Conservation (phyloP, 2,888 invertebrate genomes). For the Synanthedon vespiformis region DNA sequence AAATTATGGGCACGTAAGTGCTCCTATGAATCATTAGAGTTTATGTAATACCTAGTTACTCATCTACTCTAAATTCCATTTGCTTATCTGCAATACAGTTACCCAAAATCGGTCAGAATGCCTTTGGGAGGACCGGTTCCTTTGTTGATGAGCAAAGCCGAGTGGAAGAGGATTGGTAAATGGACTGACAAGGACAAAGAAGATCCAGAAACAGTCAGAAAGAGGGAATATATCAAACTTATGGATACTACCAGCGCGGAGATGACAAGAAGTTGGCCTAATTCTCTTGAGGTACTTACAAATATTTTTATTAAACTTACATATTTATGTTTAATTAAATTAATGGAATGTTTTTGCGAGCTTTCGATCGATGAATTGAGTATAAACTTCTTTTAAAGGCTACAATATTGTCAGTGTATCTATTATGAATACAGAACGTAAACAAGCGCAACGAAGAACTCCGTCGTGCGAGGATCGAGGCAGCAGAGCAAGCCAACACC, state of each 20-base stretch:
- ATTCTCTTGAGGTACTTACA: conserved; percentile 40
- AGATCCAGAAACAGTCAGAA: conserved; percentile 32
- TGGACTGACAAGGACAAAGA: conserved; percentile 36
- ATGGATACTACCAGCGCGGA: conserved; percentile 32
- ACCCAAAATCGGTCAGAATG: not conserved
- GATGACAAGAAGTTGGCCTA: conserved; percentile 58
- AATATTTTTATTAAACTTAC: too few relatives aligned
- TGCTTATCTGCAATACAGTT: too few relatives aligned
- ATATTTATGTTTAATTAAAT: too few relatives aligned
- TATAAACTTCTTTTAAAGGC: not conserved
- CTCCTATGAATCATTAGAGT: too few relatives aligned
- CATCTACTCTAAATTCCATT: too few relatives aligned
- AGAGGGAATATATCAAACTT: conserved; percentile 34
- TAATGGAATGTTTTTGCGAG: not conserved
- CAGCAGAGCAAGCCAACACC: conserved; percentile 43
- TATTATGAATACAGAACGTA: conserved; percentile 33
- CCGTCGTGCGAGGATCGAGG: conserved; percentile 36
- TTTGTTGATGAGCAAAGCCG: conserved; percentile 32
- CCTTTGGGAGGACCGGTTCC: conserved; percentile 15
- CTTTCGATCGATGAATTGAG: too few relatives aligned
- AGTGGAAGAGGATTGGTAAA: conserved; percentile 38
- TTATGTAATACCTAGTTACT: too few relatives aligned
- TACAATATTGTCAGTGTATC: not conserved
- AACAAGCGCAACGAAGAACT: conserved; percentile 56
- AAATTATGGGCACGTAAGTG: too few relatives aligned